Conservation (phyloP, 2,113 vertebrate species). For the Chelonoidis abingdonii region DNA sequence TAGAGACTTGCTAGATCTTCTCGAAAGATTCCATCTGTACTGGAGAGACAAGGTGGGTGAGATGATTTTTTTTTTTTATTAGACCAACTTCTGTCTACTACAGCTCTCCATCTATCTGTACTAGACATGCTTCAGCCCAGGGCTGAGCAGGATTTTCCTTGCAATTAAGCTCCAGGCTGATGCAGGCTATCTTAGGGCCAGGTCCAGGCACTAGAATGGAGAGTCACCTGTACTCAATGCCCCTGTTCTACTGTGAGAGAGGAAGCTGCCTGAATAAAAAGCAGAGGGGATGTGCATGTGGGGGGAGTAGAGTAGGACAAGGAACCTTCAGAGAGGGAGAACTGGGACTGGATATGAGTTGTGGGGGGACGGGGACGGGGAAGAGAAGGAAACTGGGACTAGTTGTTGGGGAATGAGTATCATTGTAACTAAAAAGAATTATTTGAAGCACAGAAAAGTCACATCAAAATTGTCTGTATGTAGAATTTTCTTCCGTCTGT, state of each 20-base stretch:
- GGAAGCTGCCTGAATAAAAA: background rate
- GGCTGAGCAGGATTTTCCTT: background rate
- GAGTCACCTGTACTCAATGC: background rate
- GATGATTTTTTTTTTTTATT: too few relatives aligned
- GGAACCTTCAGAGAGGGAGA: background rate
- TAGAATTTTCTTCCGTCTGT: background rate
- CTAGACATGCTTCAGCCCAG: background rate
- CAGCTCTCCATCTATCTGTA: background rate
- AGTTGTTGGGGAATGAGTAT: background rate
- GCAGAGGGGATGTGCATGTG: background rate
- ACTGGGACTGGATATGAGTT: background rate
- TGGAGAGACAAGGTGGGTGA: too few relatives aligned
- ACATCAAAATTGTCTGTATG: background rate
- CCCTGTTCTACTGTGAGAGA: background rate
- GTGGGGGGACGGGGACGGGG: background rate
- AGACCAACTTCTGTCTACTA: background rate
- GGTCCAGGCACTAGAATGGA: background rate
- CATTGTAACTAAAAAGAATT: background rate
- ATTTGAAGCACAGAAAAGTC: conserved; percentile 7
- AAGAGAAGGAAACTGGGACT: background rate
- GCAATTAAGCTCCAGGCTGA: background rate
- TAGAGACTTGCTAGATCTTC: too few relatives aligned
- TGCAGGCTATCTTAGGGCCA: background rate
- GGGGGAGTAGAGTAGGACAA: background rate
- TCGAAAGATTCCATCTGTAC: too few relatives aligned